These are phyloP conservation scores for Ligdia adustata DNA, from an alignment of 2,888 invertebrate species.

Conservation along the genomic window DNA sequence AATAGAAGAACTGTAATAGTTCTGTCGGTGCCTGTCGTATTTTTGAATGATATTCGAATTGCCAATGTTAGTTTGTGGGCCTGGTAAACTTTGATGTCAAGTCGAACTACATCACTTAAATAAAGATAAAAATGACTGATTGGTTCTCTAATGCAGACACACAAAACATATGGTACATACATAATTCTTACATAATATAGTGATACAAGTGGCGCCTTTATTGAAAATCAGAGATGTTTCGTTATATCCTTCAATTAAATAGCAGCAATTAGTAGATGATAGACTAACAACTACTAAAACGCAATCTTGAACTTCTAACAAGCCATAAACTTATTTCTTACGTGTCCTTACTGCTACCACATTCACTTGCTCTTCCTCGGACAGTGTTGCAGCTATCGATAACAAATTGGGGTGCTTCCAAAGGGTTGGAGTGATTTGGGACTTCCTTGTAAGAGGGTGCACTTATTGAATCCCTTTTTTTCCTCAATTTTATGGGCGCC, in stretches of 20 bases:
- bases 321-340: not conserved
- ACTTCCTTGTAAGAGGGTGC: constrained; percentile 58
- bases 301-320: not conserved
- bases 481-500: constrained; percentile 35
- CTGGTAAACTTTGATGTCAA: too few species aligned
- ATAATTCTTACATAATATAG: not conserved
- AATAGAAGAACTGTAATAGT: too few species aligned
- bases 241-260: not conserved
- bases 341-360: constrained; percentile 9
- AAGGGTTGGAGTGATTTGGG: constrained; percentile 63
- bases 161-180: not conserved
- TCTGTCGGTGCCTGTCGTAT: too few species aligned
- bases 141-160: too few species aligned
- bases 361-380: constrained; percentile 53
- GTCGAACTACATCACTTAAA: too few species aligned
- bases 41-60: too few species aligned
- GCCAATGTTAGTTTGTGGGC: too few species aligned
- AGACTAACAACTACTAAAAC: not conserved
- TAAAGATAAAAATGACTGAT: too few species aligned
- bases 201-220: too few species aligned
- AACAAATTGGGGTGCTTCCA: constrained; percentile 75
- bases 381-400: constrained; percentile 76
- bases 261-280: not conserved
- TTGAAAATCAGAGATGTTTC: too few species aligned
- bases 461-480: constrained; percentile 41